Conservation (phyloP, 2,888 invertebrate genomes). For the Leptarthrus brevirostris region DNA sequence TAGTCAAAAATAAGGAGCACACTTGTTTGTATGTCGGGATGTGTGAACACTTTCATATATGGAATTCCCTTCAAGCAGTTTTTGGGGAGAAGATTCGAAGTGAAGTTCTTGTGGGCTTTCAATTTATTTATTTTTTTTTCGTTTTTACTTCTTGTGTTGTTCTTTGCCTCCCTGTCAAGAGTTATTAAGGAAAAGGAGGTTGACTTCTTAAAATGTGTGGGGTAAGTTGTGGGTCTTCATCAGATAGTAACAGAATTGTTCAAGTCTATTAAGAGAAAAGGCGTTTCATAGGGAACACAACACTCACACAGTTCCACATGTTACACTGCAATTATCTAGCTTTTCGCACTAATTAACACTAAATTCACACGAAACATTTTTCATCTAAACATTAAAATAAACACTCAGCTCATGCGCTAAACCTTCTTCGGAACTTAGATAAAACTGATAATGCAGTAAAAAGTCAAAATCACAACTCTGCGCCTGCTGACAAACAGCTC, state of each 20-base stretch:
- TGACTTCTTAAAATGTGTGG: neutral
- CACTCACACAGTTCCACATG: neutral
- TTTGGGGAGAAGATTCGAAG: conserved; percentile 15
- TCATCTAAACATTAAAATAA: no score
- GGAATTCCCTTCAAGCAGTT: neutral
- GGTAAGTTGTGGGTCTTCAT: conserved; percentile 12
- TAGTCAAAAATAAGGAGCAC: conserved; percentile 44
- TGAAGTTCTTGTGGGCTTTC: conserved; percentile 47
- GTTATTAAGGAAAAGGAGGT: conserved; percentile 3
- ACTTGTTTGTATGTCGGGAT: conserved; percentile 32
- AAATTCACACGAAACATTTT: neutral
- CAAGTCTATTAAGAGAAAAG: neutral
- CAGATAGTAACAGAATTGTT: neutral
- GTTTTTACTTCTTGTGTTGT: neutral
- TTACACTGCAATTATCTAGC: neutral
- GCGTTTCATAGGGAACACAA: neutral
- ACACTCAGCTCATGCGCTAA: neutral
- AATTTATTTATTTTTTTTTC: conserved; percentile 46
- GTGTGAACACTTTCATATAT: conserved; percentile 42
- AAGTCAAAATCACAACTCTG: neutral
- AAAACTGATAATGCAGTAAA: conserved; percentile 7
- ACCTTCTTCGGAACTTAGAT: no score
- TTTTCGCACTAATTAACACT: conserved; percentile 1
- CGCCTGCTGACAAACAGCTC: neutral
- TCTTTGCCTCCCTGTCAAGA: conserved; percentile 15